These are phyloP conservation scores for Conus canariensis DNA, from an alignment of 2,888 invertebrate genomes.

Conservation along the genomic window DNA sequence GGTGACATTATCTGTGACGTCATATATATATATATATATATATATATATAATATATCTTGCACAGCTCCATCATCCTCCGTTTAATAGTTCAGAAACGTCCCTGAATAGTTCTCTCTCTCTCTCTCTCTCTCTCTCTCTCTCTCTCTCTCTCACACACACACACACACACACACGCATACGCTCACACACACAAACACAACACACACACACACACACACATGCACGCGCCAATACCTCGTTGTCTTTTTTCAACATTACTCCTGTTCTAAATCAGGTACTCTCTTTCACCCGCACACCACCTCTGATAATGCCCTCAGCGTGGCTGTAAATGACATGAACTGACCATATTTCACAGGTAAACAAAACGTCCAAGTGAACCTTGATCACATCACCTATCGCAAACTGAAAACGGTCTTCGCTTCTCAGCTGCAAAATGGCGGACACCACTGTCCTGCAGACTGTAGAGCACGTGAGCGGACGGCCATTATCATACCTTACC, in stretches of 20 bases:
- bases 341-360: neutral
- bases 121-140: too few species aligned
- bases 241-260: neutral
- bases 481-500: conserved; percentile 48
- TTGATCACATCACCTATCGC: neutral
- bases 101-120: too few species aligned
- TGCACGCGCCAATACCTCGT: neutral
- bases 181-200: neutral
- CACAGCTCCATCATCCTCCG: too few species aligned
- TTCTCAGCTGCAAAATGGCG: conserved; percentile 79
- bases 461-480: conserved; percentile 41
- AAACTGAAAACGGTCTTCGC: neutral
- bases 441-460: conserved; percentile 34
- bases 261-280: too few species aligned
- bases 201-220: conserved; percentile 1
- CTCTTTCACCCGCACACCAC: too few species aligned
- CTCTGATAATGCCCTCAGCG: too few species aligned
- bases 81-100: too few species aligned
- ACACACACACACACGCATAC: neutral
- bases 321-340: too few species aligned
- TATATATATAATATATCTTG: too few species aligned
- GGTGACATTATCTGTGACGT: too few species aligned
- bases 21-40: too few species aligned
- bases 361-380: neutral
- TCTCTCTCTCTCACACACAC: neutral